Evolutionary conservation across 1,140 invertebrate species (phyloP).

Genomic region (Pogonognathellus flavescens): DNA sequence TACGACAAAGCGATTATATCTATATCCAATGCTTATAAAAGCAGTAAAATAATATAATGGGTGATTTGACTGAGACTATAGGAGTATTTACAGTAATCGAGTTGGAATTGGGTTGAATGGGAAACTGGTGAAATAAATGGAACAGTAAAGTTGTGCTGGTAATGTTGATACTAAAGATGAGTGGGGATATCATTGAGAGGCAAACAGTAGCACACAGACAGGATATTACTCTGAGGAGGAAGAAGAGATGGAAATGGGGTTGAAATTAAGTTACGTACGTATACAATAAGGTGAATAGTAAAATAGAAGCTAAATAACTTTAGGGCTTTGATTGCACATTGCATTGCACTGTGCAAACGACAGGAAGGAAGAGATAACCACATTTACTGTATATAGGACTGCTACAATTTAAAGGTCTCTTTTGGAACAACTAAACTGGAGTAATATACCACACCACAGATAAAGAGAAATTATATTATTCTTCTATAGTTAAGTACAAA

Average conservation of each 20-base stretch:
- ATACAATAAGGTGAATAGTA: background rate
- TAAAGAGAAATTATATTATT: background rate
- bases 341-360: background rate
- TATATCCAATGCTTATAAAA: too few species aligned
- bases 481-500: background rate
- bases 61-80: too few species aligned
- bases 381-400: too few species aligned
- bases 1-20: too few species aligned
- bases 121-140: too few species aligned
- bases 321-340: constrained; percentile 9
- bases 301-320: constrained; percentile 19
- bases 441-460: too few species aligned
- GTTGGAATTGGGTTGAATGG: too few species aligned
- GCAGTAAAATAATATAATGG: too few species aligned
- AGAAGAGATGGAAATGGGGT: background rate
- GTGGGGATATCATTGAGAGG: background rate
- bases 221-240: background rate
- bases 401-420: background rate
- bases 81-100: too few species aligned
- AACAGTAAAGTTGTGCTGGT: too few species aligned
- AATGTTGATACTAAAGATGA: background rate
- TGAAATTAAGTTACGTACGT: constrained; percentile 12
- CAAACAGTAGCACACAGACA: background rate
- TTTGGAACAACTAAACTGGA: too few species aligned
- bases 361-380: constrained; percentile 9